Evolutionary conservation across 2,888 invertebrate species (phyloP), one percentile per base, ranked within the genome.

Genomic region (Cephus sareptanus): DNA sequence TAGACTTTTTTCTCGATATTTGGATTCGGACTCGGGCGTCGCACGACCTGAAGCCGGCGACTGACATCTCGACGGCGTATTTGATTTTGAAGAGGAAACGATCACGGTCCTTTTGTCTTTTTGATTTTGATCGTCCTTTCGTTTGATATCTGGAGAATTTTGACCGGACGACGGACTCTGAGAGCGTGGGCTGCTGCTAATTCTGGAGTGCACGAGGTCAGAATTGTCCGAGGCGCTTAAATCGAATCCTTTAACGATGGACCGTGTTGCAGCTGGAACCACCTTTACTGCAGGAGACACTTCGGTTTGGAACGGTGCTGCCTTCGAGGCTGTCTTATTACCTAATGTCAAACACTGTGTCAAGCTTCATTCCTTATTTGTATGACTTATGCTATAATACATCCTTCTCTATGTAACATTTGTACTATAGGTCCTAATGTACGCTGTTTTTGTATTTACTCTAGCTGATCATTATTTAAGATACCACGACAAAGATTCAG

Each of bases 21-120:
- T 79, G 3, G 76, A 33, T 33, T 88, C 89, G 15, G 79, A 70
- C 30, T 90, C 87, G 3, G 87, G 85, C 34, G 88, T 83, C 33
- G 83, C 77, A 35, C 83, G 81, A 0, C 95, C 96, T 0, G 94
- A 94, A 23, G 93, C 93, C 0, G 96, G 96, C 0, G 96, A 96
- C 84, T 95, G 94, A 40, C 95, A 94, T 87, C 95, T 93, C 40
- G 40, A 40, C 0, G 96, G 95, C 0, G 95, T 94, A 79, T 92
- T 88, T 23, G 89, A 89, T 69, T 86, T 87, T 0, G 87, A 88
- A 34, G 85, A 83, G 6, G 15, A 40, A 40, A 40, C 40, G 15
- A 15, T 40, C 71, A 89, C 69, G 73, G 86, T 81, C 78, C 84
- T 87, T 79, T 81, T 89, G 23, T 89, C 90, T 79, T 89, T 90